These are phyloP conservation scores for Lepisosteus oculatus DNA, from an alignment of 2,113 vertebrate genomes.

Conservation along the genomic window DNA sequence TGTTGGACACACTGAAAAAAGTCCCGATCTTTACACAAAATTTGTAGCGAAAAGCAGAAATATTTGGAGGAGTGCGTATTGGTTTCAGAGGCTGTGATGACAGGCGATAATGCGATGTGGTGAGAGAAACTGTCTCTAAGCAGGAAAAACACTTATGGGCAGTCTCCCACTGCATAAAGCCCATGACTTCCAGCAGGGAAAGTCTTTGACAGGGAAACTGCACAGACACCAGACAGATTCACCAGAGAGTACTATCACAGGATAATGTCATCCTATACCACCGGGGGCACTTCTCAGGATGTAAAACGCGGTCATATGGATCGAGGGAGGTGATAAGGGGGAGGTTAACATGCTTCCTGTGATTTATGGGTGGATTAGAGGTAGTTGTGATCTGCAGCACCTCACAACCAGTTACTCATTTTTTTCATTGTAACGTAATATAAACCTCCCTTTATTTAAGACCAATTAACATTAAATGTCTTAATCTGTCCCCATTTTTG, in stretches of 20 bases:
- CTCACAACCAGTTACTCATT: too few relatives aligned
- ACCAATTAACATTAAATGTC: too few relatives aligned
- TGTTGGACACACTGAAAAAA: too few relatives aligned
- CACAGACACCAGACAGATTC: background rate
- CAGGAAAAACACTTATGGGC: too few relatives aligned
- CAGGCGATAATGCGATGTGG: background rate
- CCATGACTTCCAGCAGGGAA: background rate
- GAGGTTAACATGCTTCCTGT: slow-evolving; percentile 33
- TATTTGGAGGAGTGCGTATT: background rate
- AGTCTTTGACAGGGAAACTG: background rate
- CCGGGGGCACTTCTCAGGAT: slow-evolving; percentile 30
- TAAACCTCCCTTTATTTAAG: too few relatives aligned
- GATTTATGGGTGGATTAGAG: slow-evolving; percentile 33
- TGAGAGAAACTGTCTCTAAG: too few relatives aligned
- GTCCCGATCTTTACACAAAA: too few relatives aligned
- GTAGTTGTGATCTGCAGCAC: too few relatives aligned
- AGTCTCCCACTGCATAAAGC: too few relatives aligned
- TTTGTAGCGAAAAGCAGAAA: too few relatives aligned
- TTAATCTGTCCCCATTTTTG: too few relatives aligned
- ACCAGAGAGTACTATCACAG: background rate
- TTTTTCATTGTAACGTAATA: too few relatives aligned
- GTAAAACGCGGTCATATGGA: slow-evolving; percentile 44
- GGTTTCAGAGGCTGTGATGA: background rate
- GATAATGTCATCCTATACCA: background rate
- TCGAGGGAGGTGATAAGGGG: slow-evolving; percentile 31